These are phyloP conservation scores for Dinothrombium tinctorium DNA, from an alignment of 1,140 invertebrate species.

Conservation along the genomic window DNA sequence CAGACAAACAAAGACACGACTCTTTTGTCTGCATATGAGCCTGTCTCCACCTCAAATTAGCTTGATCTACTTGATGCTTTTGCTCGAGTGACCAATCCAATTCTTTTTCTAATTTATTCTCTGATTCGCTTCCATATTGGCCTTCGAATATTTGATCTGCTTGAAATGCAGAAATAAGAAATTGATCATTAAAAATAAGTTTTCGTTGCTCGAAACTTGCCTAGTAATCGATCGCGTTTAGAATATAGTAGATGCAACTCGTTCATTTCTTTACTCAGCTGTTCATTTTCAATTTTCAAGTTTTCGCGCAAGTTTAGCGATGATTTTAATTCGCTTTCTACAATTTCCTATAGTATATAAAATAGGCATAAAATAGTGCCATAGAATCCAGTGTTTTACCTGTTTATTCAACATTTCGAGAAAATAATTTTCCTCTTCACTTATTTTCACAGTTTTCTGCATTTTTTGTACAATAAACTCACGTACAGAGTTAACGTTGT, in stretches of 20 bases:
- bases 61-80: constrained; percentile 27
- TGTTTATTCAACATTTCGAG: constrained; percentile 25
- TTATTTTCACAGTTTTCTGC: constrained; percentile 19
- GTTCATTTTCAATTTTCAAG: constrained; percentile 22
- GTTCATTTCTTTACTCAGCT: constrained; percentile 23
- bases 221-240: constrained; percentile 28
- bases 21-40: constrained; percentile 26
- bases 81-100: constrained; percentile 28
- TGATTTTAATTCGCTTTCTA: constrained; percentile 20
- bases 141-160: constrained; percentile 28
- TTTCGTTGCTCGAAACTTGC: constrained; percentile 19
- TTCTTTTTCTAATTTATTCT: constrained; percentile 29
- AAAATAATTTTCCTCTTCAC: constrained; percentile 26
- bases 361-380: not conserved
- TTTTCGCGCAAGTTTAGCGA: constrained; percentile 18
- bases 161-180: not conserved
- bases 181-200: not conserved
- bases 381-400: constrained; percentile 14
- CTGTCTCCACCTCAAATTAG: constrained; percentile 31
- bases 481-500: constrained; percentile 16
- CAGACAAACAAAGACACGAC: constrained; percentile 25
- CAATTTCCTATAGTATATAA: constrained; percentile 17
- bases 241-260: constrained; percentile 27
- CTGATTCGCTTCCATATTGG: constrained; percentile 27
- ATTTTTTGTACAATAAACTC: constrained; percentile 21